Evolutionary conservation across 2,888 invertebrate genomes (phyloP).

Genomic region (Neuroscelio doddi): DNA sequence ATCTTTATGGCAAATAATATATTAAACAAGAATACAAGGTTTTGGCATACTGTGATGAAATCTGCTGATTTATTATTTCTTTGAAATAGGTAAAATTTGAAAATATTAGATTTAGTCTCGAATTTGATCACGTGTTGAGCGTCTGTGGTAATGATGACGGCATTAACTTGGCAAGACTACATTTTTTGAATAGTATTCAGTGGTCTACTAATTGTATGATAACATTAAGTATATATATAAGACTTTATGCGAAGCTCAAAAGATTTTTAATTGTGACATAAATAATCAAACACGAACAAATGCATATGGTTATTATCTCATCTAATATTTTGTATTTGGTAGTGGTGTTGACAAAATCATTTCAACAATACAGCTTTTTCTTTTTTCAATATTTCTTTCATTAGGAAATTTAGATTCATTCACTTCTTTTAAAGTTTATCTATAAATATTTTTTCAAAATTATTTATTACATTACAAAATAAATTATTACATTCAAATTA

Average conservation of each 20-base stretch:
- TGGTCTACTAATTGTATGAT: constrained; percentile 27
- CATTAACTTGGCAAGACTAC: constrained; percentile 22
- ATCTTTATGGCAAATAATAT: no score
- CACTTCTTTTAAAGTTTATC: no score
- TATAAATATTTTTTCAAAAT: not conserved
- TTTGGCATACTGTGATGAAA: constrained; percentile 11
- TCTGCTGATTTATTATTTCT: constrained; percentile 13
- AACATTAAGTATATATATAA: no score
- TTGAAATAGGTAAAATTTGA: constrained; percentile 16
- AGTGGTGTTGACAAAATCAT: no score
- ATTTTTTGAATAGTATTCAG: constrained; percentile 29
- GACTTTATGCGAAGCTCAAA: constrained; percentile 23
- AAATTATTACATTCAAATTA: no score
- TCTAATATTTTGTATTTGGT: not conserved
- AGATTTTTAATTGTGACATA: constrained; percentile 12
- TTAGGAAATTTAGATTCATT: no score
- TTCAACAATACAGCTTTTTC: no score
- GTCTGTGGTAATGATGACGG: constrained; percentile 11
- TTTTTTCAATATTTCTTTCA: no score
- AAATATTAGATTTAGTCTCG: constrained; percentile 19
- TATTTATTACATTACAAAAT: not conserved
- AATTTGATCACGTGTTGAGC: constrained; percentile 33
- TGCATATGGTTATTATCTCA: not conserved
- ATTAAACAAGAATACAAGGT: no score
- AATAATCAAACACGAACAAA: constrained; percentile 12